Evolutionary conservation across 2,113 vertebrate genomes (phyloP), one percentile per base, ranked within the genome.

Genomic region (Silurus glanis): DNA sequence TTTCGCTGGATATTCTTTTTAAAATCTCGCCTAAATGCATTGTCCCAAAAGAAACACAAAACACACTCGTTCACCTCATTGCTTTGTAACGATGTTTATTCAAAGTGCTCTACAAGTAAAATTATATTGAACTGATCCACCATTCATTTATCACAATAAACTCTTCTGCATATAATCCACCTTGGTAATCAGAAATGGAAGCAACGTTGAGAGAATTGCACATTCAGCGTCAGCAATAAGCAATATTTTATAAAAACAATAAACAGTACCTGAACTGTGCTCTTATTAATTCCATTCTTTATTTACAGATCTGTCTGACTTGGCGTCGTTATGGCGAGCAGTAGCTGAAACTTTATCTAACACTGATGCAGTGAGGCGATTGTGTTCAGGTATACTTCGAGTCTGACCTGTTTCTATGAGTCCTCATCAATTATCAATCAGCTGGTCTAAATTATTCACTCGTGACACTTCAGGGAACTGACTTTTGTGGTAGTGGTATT

Each of bases 371-470:
- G 37, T 86, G 14, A 82, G 89, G 87, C 0, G 62, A 92, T 93
- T 80, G 51, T 92, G 90, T 94, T 91, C 91, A 89, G 87, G 84
- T 80, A 88, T 75, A 90, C 86, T 86, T 90, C 86, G 79, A 56
- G 87, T 92, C 58, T 81, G 59, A 85, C 88, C 58, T 72, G 76
- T 90, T 89, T 94, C 89, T 92, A 87, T 89, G 88, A 91, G 92
- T 94, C 90, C 89, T 92, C 87, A 82, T 58, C 89, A 94, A 94
- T 94, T 95, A 94, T 94, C 94, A 92, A 94, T 93, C 49, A 59
- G 53, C 67, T 75, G 87, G 90, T 87, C 88, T 95, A 92, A 93
- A 92, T 95, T 91, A 94, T 95, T 93, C 87, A 94, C 88, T 71
- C 47, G 10, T 76, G 66, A 58, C 82, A 87, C 82, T 89, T 88